Evolutionary conservation across 2,797 vertebrate genomes (phyloP), one percentile per base, ranked within the genome.

Genomic region (Sphenopsis melanotis): DNA sequence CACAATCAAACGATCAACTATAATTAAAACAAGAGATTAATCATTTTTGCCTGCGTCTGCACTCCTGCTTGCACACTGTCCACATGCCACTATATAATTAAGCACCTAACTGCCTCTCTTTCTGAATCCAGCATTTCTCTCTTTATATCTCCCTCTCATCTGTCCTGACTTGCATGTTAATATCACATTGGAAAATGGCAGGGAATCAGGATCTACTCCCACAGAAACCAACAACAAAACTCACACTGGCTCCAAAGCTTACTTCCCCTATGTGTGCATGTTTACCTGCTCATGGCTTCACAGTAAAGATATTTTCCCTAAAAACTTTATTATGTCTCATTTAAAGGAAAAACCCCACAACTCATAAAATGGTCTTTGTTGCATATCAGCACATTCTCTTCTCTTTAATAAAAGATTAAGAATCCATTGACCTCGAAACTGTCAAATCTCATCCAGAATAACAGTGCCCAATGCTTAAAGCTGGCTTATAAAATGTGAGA

Each of bases 161-260:
- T 66, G 90, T 81, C 96, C 95, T 98, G 96, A 97, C 96, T 95
- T 91, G 96, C 96, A 97, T 98, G 87, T 95, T 97, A 98, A 98
- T 96, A 81, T 93, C 70, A 59, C 68, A 56, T 37, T 34, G 71
- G 37, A 86, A 97, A 90, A 78, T 47, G 65, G 55, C 49, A 90
- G 57, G 89, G 60, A 95, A 88, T 30, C 66, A 93, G 76, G 42
- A 21, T 66, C 46, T 86, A 57, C 46, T 81, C 52, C 65, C 59
- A 63, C 66, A 84, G 76, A 93, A 96, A 19, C 46, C 61, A 82
- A 64, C 15, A 36, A 32, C 59, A 94, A 81, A 92, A 42, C 57
- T 94, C 83, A 17, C 60, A 27, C 56, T 59, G 53, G 3, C 39
- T 91, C 89, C 64, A 57, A 69, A 76, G 83, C 66, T 87, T 76